These are phyloP conservation scores for Orthosia incerta DNA, from an alignment of 2,888 invertebrate genomes.

Conservation along the genomic window DNA sequence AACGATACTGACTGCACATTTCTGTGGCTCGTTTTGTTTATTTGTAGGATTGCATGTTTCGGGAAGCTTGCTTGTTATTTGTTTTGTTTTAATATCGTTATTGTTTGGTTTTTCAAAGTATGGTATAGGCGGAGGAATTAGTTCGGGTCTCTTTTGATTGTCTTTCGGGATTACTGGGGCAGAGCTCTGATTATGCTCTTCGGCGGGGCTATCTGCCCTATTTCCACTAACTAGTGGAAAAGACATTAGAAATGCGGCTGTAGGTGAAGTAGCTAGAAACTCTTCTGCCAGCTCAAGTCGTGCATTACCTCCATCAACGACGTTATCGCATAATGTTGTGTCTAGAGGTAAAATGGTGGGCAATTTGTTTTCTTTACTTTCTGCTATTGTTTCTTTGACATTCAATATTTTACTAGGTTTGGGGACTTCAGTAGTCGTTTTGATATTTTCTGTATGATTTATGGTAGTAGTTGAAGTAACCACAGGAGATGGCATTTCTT, in stretches of 20 bases:
- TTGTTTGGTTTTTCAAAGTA: slow-evolving; percentile 77
- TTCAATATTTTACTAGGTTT: slow-evolving; percentile 67
- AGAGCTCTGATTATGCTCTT: slow-evolving; percentile 76
- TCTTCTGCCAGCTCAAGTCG: slow-evolving; percentile 91
- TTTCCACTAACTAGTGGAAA: slow-evolving; percentile 93
- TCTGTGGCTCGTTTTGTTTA: slow-evolving; percentile 76
- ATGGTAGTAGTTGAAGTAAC: slow-evolving; percentile 38
- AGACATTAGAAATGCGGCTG: slow-evolving; percentile 94
- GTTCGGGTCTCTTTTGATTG: slow-evolving; percentile 73
- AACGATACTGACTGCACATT: slow-evolving; percentile 72
- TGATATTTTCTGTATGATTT: slow-evolving; percentile 53
- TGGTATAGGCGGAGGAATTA: slow-evolving; percentile 68
- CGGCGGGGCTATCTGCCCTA: slow-evolving; percentile 88
- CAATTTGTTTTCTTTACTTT: slow-evolving; percentile 82
- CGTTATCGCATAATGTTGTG: slow-evolving; percentile 83
- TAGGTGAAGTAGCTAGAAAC: slow-evolving; percentile 92
- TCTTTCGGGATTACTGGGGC: slow-evolving; percentile 73
- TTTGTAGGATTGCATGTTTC: slow-evolving; percentile 61
- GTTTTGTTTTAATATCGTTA: slow-evolving; percentile 70
- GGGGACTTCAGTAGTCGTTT: slow-evolving; percentile 58
- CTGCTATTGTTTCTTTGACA: slow-evolving; percentile 67
- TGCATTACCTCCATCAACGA: slow-evolving; percentile 89
- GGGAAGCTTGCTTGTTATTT: slow-evolving; percentile 67
- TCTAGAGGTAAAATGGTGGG: slow-evolving; percentile 81
- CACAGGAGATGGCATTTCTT: slow-evolving; percentile 32